Percentiles rank a stretch among this genome's conserved stretches.
phyloP scores from a whole-genome alignment of 2,113 vertebrate species.

The Callorhinus ursinus region DNA sequence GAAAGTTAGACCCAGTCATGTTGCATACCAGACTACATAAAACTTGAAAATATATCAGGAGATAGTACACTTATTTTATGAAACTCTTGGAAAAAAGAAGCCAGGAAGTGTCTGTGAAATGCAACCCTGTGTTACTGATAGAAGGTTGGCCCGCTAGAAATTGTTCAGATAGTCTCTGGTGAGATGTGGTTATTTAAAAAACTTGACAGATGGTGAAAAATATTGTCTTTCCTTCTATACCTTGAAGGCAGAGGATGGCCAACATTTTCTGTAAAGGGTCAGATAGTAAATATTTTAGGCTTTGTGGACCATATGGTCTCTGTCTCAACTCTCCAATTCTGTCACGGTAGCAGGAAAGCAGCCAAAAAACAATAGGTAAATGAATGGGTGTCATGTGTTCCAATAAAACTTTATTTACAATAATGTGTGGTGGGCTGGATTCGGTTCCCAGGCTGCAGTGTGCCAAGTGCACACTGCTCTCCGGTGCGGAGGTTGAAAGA shows the following conservation, averaged over 20 bases:
- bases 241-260: not conserved
- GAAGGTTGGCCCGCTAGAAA: not conserved
- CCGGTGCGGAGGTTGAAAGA: not conserved
- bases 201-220: not conserved
- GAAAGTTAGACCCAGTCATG: not conserved
- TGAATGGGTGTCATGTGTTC: not conserved
- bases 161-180: not conserved
- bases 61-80: not conserved
- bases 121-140: not conserved
- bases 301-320: not conserved
- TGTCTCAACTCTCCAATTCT: not conserved
- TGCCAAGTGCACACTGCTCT: not conserved
- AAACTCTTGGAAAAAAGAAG: not conserved
- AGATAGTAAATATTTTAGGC: constrained; percentile 13
- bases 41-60: not conserved
- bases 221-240: constrained; percentile 23
- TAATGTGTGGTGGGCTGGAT: not conserved
- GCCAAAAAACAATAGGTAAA: not conserved
- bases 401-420: constrained; percentile 34
- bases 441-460: not conserved
- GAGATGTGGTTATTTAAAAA: not conserved
- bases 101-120: not conserved
- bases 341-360: not conserved
- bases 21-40: not conserved
- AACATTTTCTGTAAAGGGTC: not conserved